Base-by-base conservation (phyloP, 2,113 vertebrate species). In the Atrichornis clamosus region DNA sequence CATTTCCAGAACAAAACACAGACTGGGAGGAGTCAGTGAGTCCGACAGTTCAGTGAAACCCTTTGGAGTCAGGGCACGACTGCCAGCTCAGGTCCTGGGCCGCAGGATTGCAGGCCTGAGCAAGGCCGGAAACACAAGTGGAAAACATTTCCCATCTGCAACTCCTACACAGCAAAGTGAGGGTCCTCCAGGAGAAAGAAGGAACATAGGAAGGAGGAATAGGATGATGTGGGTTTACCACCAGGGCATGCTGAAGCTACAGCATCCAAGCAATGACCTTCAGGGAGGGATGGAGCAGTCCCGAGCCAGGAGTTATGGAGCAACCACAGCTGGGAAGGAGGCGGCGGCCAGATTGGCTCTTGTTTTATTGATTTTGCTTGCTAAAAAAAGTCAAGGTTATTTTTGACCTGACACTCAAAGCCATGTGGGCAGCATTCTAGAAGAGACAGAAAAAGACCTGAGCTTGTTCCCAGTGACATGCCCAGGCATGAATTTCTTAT, bases 321-420 rank as follows among this genome's bases (percentile, higher is more conserved):
- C 81, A 94, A 67, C 81, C 84, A 76, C 89, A 96, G 93, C 95
- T 95, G 89, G 87, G 70, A 91, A 77, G 87, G 72, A 95, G 87
- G 70, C 1, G 0, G 80, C 26, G 1, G 89, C 88, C 96, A 96
- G 95, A 93, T 92, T 93, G 89, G 74, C 87, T 96, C 84, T 93
- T 95, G 64, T 91, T 92, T 94, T 89, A 95, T 92, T 96, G 94
- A 94, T 95, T 79, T 69, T 82, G 77, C 72, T 89, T 85, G 87
- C 93, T 93, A 95, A 94, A 96, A 96, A 89, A 88, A 90, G 89
- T 79, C 89, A 80, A 83, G 72, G 84, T 93, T 96, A 94, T 95
- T 96, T 97, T 95, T 91, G 84, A 95, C 87, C 55, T 82, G 74
- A 93, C 75, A 74, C 90, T 93, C 67, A 80, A 89, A 94, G 46